Evolutionary conservation across 1,140 invertebrate species (phyloP).

Genomic region (Calycopis cecrops): DNA sequence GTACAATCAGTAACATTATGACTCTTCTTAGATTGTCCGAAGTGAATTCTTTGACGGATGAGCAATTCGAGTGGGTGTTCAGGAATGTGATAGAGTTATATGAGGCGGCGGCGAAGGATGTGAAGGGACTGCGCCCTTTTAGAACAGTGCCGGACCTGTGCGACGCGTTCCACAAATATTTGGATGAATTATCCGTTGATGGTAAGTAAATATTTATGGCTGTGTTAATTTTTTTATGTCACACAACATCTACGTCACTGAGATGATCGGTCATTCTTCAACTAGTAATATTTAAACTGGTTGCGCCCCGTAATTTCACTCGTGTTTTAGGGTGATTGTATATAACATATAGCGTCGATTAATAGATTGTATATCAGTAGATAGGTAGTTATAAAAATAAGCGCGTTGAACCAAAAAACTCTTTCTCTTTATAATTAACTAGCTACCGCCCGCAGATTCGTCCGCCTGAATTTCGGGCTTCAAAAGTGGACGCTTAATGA

Average conservation of each 20-base stretch:
- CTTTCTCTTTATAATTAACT: too few species aligned
- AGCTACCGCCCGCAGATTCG: too few species aligned
- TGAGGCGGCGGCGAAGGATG: slow-evolving; percentile 70
- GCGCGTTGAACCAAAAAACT: too few species aligned
- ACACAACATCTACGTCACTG: not conserved
- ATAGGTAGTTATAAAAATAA: too few species aligned
- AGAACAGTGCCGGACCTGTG: slow-evolving; percentile 68
- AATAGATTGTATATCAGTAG: too few species aligned
- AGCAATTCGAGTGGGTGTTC: slow-evolving; percentile 78
- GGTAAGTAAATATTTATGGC: slow-evolving; percentile 60
- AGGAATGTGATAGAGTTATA: slow-evolving; percentile 80
- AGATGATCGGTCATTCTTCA: not conserved
- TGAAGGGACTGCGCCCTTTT: slow-evolving; percentile 76
- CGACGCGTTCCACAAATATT: slow-evolving; percentile 73
- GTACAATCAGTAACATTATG: not conserved
- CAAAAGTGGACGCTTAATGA: too few species aligned
- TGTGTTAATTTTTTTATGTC: slow-evolving; percentile 1
- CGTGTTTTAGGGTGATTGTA: too few species aligned
- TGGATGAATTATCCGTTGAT: slow-evolving; percentile 73
- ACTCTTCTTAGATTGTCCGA: slow-evolving; percentile 40
- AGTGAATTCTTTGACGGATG: slow-evolving; percentile 74
- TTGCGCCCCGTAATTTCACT: too few species aligned
- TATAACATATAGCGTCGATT: too few species aligned
- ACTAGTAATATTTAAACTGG: not conserved
- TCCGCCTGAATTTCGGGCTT: too few species aligned